Evolutionary conservation across 2,113 vertebrate species (phyloP).

Genomic region (Ceyx melanurus): DNA sequence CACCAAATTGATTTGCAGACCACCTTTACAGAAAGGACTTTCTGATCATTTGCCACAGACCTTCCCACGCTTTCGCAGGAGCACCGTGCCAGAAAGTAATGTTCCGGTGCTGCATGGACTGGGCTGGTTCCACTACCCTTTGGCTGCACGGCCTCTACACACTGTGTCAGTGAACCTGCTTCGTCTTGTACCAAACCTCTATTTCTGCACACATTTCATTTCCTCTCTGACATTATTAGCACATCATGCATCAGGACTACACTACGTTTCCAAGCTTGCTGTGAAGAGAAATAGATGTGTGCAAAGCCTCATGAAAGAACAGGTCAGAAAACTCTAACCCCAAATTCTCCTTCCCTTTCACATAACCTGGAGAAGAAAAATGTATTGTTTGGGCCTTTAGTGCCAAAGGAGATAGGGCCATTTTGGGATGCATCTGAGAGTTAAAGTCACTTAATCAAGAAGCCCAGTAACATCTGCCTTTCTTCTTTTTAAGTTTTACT

Average conservation of each 20-base stretch:
- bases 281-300: background rate
- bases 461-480: background rate
- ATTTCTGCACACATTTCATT: background rate
- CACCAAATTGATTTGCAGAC: conserved; percentile 71
- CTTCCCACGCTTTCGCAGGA: background rate
- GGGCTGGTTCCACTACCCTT: background rate
- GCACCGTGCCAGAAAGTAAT: background rate
- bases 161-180: rapidly evolving
- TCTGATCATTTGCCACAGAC: background rate
- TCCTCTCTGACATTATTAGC: background rate
- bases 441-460: background rate
- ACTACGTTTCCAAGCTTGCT: background rate
- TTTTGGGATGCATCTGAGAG: background rate
- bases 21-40: conserved; percentile 41
- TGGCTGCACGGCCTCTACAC: background rate
- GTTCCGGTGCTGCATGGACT: too few relatives aligned
- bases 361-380: background rate
- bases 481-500: background rate
- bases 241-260: background rate
- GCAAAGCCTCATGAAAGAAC: background rate
- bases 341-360: background rate
- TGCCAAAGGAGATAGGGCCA: background rate
- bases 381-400: background rate
- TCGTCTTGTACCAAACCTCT: background rate
- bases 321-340: background rate